phyloP scores from a whole-genome alignment of 2,797 vertebrate genomes.

The Spinibarbus caldwelli region DNA sequence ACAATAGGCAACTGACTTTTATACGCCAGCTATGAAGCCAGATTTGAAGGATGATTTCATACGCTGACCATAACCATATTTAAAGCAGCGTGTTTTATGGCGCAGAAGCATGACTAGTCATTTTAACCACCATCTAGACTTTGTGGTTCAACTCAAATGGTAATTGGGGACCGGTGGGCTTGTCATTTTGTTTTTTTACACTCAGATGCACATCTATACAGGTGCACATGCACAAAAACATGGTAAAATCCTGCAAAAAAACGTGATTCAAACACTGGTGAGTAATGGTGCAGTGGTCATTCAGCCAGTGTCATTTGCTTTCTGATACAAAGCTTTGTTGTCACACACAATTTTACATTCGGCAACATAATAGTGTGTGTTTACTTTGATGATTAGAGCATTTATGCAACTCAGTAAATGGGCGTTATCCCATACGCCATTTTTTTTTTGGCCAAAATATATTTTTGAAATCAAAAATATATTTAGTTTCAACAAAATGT shows the following conservation, averaged over 20 bases:
- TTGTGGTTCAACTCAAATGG: neutral
- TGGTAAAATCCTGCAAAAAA: neutral
- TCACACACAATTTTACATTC: neutral
- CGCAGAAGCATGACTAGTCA: neutral
- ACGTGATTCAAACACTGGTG: no score
- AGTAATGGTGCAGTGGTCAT: no score
- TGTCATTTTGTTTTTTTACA: neutral
- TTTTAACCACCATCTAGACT: neutral
- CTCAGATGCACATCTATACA: neutral
- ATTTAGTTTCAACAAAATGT: no score
- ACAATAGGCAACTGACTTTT: conserved; percentile 18
- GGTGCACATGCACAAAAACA: neutral
- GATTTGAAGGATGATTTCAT: conserved; percentile 29
- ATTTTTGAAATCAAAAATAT: no score
- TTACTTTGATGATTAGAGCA: no score
- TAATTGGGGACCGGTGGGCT: neutral
- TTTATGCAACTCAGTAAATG: no score
- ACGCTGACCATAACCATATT: conserved; percentile 36
- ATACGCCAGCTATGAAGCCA: conserved; percentile 4
- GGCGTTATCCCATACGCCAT: no score
- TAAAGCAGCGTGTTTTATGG: conserved; percentile 28
- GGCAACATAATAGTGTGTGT: neutral
- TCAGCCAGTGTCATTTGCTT: neutral
- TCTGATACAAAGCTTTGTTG: neutral
- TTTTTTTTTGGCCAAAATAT: no score